These are phyloP conservation scores for Bubo scandiacus DNA, from an alignment of 2,113 vertebrate species.

Conservation along the genomic window DNA sequence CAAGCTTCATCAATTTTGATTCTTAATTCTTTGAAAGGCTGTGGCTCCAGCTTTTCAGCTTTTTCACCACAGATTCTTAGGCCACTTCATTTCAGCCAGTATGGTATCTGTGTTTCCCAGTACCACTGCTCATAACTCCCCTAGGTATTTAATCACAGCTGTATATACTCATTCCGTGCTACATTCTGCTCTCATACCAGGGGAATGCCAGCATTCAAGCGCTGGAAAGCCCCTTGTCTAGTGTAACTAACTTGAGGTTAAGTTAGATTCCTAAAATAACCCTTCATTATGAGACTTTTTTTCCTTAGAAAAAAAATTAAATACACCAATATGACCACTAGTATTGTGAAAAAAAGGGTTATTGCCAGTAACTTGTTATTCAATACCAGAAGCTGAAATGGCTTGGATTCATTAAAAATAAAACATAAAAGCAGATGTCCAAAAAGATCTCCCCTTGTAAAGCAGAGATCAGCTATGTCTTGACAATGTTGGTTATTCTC, in stretches of 20 bases:
- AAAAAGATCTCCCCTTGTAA: not conserved
- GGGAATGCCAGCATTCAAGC: not conserved
- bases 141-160: constrained; percentile 25
- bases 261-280: constrained; percentile 35
- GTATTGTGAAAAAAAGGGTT: not conserved
- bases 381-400: not conserved
- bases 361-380: not conserved
- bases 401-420: not conserved
- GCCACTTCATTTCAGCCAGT: not conserved
- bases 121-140: not conserved
- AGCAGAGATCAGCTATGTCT: not conserved
- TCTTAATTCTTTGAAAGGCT: not conserved
- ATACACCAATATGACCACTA: not conserved
- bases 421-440: not conserved
- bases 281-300: not conserved
- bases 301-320: not conserved
- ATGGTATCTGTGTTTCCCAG: not conserved
- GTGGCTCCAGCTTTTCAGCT: not conserved
- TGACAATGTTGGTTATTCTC: not conserved
- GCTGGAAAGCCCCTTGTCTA: constrained; percentile 27
- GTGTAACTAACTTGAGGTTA: not conserved
- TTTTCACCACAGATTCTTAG: not conserved
- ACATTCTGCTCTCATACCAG: not conserved
- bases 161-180: not conserved
- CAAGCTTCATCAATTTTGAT: not conserved